Conservation (phyloP, 2,888 invertebrate genomes). For the Tyria jacobaeae region DNA sequence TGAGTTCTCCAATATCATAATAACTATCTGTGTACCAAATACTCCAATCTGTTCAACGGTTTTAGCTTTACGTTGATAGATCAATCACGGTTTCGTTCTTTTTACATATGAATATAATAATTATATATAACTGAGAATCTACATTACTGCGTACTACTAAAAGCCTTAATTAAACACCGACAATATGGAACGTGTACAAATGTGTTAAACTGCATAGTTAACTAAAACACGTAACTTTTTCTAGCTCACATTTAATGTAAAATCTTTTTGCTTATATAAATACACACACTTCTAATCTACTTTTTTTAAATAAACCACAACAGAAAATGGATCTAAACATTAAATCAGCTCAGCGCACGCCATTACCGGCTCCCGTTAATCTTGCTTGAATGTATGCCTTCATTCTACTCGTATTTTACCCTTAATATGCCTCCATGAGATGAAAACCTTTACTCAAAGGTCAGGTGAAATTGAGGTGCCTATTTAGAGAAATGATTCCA, state of each 20-base stretch:
- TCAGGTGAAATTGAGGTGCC: slow-evolving; percentile 5
- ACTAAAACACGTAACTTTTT: neutral
- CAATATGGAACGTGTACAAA: too few relatives aligned
- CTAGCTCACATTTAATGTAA: neutral
- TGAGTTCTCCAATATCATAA: too few relatives aligned
- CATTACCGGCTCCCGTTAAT: slow-evolving; percentile 49
- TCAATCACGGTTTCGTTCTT: too few relatives aligned
- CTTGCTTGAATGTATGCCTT: slow-evolving; percentile 29
- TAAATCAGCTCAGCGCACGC: slow-evolving; percentile 43
- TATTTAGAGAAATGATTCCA: slow-evolving; percentile 9
- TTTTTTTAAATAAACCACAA: slow-evolving; percentile 34
- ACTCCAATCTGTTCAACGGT: too few relatives aligned
- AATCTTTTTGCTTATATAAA: slow-evolving; percentile 4
- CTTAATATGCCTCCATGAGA: slow-evolving; percentile 14
- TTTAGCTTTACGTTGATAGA: too few relatives aligned
- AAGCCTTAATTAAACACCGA: too few relatives aligned
- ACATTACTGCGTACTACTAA: too few relatives aligned
- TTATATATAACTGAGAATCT: too few relatives aligned
- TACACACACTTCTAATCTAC: neutral
- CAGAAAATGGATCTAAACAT: slow-evolving; percentile 36
- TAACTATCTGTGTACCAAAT: too few relatives aligned
- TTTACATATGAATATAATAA: too few relatives aligned
- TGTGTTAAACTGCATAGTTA: neutral
- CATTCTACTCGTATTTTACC: slow-evolving; percentile 21
- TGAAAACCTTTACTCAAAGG: slow-evolving; percentile 17